Percentiles rank a stretch among this genome's conserved stretches.
phyloP scores from a whole-genome alignment of 2,888 invertebrate genomes.

The Apodemia mormo region DNA sequence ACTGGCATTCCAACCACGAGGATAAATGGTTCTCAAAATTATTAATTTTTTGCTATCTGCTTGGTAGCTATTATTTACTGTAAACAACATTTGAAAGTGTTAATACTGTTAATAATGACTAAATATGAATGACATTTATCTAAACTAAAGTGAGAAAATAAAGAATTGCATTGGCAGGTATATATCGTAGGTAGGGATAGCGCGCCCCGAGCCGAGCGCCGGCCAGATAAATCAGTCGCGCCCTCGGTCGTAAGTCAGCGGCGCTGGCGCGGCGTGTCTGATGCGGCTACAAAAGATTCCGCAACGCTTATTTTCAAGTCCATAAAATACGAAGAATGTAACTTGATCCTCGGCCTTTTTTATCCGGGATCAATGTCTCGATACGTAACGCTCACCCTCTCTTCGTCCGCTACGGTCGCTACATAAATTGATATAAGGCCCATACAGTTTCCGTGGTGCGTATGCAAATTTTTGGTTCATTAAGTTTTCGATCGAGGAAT shows the following conservation, averaged over 20 bases:
- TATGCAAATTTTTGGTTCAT: constrained; percentile 8
- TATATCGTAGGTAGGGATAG: background rate
- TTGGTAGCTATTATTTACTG: too few species aligned
- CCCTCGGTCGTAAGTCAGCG: constrained; percentile 18
- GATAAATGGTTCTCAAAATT: too few species aligned
- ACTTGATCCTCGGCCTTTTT: constrained; percentile 35
- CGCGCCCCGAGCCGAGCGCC: background rate
- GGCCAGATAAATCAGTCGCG: constrained; percentile 5
- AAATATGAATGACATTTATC: too few species aligned
- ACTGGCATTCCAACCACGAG: too few species aligned
- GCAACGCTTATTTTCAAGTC: constrained; percentile 40
- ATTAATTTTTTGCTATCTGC: too few species aligned
- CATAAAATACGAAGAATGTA: constrained; percentile 49
- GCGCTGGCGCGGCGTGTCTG: constrained; percentile 9
- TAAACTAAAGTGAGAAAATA: too few species aligned
- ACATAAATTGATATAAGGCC: constrained; percentile 4
- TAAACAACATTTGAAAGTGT: too few species aligned
- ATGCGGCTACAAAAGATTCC: constrained; percentile 36
- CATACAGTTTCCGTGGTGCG: constrained; percentile 4
- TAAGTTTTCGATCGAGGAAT: constrained; percentile 1
- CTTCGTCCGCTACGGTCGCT: background rate
- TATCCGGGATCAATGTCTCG: background rate
- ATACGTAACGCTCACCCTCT: background rate
- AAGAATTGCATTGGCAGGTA: background rate
- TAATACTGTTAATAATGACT: too few species aligned